Conservation (phyloP, 2,113 vertebrate genomes). For the Hemicordylus capensis region DNA sequence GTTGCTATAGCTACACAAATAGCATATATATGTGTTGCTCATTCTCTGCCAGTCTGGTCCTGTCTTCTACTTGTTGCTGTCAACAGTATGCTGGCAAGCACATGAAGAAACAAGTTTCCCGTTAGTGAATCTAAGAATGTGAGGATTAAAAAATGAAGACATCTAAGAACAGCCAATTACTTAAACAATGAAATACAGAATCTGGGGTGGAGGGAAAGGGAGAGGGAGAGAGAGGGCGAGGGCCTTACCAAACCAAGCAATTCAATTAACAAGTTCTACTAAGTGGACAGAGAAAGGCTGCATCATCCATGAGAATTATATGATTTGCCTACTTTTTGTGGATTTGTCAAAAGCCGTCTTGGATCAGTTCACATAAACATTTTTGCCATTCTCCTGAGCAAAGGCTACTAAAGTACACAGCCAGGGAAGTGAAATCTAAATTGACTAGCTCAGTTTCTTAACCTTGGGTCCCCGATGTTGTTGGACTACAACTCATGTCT, state of each 20-base stretch:
- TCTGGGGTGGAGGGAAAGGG: too few species aligned
- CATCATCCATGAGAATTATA: background rate
- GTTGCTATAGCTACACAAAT: background rate
- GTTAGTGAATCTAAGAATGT: background rate
- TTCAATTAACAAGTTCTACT: too few species aligned
- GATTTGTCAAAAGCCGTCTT: background rate
- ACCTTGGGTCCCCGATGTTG: too few species aligned
- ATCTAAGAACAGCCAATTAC: background rate
- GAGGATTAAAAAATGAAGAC: background rate
- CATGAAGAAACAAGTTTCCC: background rate
- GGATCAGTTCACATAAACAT: background rate
- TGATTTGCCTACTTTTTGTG: background rate
- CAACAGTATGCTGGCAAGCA: background rate
- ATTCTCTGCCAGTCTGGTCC: constrained; percentile 2
- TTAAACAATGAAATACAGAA: background rate
- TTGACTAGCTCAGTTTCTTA: background rate
- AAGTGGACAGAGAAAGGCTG: background rate
- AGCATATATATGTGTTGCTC: background rate
- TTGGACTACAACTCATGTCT: too few species aligned
- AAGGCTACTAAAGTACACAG: background rate
- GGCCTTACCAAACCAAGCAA: background rate
- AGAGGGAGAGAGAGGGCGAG: background rate
- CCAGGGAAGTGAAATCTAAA: background rate
- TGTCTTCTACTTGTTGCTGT: constrained; percentile 1
- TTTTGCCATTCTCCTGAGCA: background rate